phyloP scores from a whole-genome alignment of 2,888 invertebrate genomes.

The Schizaphis graminum region DNA sequence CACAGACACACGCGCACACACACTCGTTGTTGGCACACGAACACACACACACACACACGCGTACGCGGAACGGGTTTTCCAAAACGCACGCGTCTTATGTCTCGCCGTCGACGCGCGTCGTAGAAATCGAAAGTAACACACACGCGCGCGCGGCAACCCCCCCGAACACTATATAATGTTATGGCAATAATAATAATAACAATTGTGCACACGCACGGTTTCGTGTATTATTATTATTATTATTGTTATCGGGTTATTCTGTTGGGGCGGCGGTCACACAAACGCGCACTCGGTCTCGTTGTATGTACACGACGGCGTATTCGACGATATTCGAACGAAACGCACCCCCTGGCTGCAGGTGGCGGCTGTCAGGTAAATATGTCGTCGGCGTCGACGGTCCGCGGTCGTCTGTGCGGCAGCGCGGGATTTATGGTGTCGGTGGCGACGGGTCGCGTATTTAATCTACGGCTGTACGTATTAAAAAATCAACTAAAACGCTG shows the following conservation, averaged over 20 bases:
- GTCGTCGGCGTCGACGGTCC: neutral
- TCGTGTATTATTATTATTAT: too few species aligned
- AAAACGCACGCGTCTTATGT: conserved; percentile 45
- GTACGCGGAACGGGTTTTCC: conserved; percentile 10
- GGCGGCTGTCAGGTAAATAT: neutral
- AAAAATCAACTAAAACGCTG: conserved; percentile 65
- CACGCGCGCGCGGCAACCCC: neutral
- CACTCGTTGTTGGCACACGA: neutral
- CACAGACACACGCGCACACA: conserved; percentile 23
- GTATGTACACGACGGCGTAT: too few species aligned
- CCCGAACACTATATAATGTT: conserved; percentile 4
- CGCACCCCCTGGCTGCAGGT: conserved; percentile 1
- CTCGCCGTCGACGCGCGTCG: neutral
- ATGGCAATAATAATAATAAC: neutral
- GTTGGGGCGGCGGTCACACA: conserved; percentile 13
- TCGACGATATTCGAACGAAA: neutral
- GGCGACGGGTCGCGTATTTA: conserved; percentile 47
- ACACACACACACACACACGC: conserved; percentile 43
- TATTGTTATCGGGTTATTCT: neutral
- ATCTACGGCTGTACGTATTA: conserved; percentile 60
- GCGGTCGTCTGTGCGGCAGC: neutral
- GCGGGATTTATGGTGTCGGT: neutral
- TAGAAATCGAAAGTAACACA: conserved; percentile 6
- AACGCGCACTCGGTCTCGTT: neutral
- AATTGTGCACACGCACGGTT: neutral